Base-by-base conservation (phyloP, 1,140 invertebrate species). In the Drosophila varians region DNA sequence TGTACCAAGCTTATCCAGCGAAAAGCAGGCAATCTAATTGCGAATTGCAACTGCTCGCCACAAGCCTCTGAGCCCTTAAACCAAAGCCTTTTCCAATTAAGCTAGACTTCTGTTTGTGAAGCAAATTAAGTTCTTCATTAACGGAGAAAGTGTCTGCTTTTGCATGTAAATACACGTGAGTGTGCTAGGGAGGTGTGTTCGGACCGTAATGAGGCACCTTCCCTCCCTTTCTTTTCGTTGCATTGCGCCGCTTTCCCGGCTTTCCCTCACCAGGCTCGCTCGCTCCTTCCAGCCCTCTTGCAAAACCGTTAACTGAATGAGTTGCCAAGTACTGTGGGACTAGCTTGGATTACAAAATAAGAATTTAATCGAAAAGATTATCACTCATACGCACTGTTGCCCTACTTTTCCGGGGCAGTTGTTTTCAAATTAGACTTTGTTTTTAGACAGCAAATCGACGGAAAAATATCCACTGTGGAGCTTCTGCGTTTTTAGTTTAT, bases 61-160 rank as follows among this genome's bases (percentile, higher is more conserved):
- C 48, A 28, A 53, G 16, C 21, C 48, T 52, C 16, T 12, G 28
- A 31, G 52, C 25, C 57, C 21, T 26, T 21, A 42, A 60, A 28
- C 52, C 0, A 6, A 28, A 31, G 16, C 52, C n/a, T 57, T 57
- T 56, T 23, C 25, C 52, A 61, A 56, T 56, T 61, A 56, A 34
- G 43, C 31, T 38, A 14, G 54, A 34, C 38, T 43, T 42, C 53
- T 57, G 58, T 45, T 61, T 61, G 38, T 16, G 14, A 43, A 12
- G 58, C 25, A 38, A 45, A 58, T 58, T 57, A 57, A 61, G 52
- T 57, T 43, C 26, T 31, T 57, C 52, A 57, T 62, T 62, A 62
- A 26, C 40, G 3, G 8, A 9, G 52, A 31, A 26, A 43, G 38
- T 8, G 26, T 25, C 38, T 11, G 28, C 58, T 45, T 62, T 31